Evolutionary conservation across 1,140 invertebrate genomes (phyloP).

Genomic region (Hylaeus anthracinus): DNA sequence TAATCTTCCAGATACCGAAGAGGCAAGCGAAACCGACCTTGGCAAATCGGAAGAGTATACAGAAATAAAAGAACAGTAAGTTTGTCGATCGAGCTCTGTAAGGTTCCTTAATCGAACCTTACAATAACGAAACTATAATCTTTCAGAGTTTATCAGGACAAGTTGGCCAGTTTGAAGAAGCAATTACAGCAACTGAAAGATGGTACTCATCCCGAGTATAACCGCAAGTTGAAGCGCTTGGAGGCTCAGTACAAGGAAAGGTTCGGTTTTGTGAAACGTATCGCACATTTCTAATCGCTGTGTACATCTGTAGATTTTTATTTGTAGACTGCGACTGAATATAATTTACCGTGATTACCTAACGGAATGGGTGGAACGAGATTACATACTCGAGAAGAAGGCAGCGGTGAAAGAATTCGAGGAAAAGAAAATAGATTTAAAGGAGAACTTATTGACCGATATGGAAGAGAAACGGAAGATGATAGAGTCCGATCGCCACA

Average conservation of each 20-base stretch:
- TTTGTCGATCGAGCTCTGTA: constrained; percentile 48
- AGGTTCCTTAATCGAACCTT: neutral
- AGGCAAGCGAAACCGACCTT: constrained; percentile 94
- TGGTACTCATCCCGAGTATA: constrained; percentile 92
- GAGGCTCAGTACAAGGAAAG: constrained; percentile 91
- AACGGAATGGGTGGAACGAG: constrained; percentile 92
- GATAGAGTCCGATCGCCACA: constrained; percentile 93
- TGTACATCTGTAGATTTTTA: constrained; percentile 2
- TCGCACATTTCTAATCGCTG: neutral
- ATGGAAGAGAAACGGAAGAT: constrained; percentile 95
- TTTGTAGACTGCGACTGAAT: constrained; percentile 87
- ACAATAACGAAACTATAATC: constrained; percentile 22
- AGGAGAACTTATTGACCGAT: constrained; percentile 93
- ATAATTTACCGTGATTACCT: constrained; percentile 92
- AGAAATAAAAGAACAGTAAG: constrained; percentile 96
- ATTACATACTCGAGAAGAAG: constrained; percentile 93
- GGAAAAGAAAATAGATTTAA: constrained; percentile 95
- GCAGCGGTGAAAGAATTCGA: constrained; percentile 95
- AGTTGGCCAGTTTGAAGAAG: constrained; percentile 93
- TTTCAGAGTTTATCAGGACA: constrained; percentile 95
- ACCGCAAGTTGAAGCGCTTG: constrained; percentile 90
- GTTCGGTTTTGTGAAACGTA: constrained; percentile 42
- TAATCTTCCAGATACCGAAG: constrained; percentile 88
- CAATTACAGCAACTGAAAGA: constrained; percentile 94
- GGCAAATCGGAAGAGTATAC: constrained; percentile 89